Evolutionary conservation across 2,888 invertebrate species (phyloP).

Genomic region (Lochmaea crataegi): DNA sequence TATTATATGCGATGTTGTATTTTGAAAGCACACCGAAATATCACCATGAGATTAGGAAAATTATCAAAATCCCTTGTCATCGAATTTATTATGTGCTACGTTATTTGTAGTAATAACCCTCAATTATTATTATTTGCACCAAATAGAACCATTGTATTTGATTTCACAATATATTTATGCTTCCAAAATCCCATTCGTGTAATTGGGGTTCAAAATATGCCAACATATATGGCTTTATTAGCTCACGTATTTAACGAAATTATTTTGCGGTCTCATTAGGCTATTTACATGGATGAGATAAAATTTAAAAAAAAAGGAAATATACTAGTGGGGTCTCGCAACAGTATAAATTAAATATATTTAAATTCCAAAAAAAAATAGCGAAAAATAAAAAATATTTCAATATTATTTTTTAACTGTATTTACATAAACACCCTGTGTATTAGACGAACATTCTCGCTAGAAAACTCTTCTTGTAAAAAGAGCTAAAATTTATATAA

Average conservation of each 20-base stretch:
- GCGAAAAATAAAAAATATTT: too few species aligned
- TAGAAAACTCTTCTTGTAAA: neutral
- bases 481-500: neutral
- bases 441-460: neutral
- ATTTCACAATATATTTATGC: conserved; percentile 18
- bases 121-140: conserved; percentile 50
- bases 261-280: neutral
- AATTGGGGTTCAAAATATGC: conserved; percentile 6
- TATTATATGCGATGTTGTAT: conserved; percentile 6
- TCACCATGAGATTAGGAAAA: conserved; percentile 45
- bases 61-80: conserved; percentile 49
- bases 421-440: too few species aligned
- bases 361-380: too few species aligned
- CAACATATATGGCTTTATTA: neutral
- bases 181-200: conserved; percentile 19
- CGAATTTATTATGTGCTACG: conserved; percentile 47
- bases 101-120: conserved; percentile 46
- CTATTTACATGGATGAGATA: neutral
- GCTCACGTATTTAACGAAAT: neutral
- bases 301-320: neutral
- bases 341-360: too few species aligned
- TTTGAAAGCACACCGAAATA: conserved; percentile 46
- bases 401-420: too few species aligned
- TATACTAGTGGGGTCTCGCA: neutral
- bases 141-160: conserved; percentile 40